These are phyloP conservation scores for Platysteira castanea DNA, from an alignment of 2,113 vertebrate species.

Conservation along the genomic window DNA sequence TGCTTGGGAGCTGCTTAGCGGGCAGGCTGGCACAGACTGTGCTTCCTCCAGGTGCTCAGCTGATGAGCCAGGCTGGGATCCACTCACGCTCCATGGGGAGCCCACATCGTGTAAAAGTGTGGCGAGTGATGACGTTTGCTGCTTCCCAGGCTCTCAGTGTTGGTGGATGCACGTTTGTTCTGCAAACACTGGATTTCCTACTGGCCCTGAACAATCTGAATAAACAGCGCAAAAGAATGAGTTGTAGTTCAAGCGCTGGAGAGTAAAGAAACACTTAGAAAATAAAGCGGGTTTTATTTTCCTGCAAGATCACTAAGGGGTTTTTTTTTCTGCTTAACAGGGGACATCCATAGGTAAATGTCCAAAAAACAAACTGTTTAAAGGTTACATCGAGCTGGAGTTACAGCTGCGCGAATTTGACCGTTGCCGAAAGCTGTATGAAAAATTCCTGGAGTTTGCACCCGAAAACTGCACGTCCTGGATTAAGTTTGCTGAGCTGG, in stretches of 20 bases:
- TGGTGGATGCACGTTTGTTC: not conserved
- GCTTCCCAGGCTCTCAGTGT: not conserved
- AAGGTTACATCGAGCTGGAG: constrained; percentile 96
- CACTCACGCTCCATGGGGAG: fast-evolving
- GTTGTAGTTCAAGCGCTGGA: not conserved
- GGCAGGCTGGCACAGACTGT: not conserved
- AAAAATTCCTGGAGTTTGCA: constrained; percentile 94
- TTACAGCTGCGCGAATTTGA: constrained; percentile 94
- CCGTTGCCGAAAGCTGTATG: constrained; percentile 95
- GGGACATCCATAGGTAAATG: constrained; percentile 92
- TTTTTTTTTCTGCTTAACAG: constrained; percentile 61
- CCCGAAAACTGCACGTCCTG: constrained; percentile 97
- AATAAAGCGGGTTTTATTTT: not conserved
- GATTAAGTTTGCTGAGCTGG: constrained; percentile 97
- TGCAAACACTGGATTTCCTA: not conserved
- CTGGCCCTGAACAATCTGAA: not conserved
- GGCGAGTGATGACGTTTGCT: not conserved
- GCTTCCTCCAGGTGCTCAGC: not conserved
- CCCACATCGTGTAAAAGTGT: not conserved
- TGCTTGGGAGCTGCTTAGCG: not conserved
- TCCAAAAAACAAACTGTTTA: constrained; percentile 97
- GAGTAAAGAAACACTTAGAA: not conserved
- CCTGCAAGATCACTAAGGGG: not conserved
- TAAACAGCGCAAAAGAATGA: not conserved
- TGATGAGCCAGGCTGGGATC: not conserved